Conservation (phyloP, 92 coral and sea anemone genomes). For the Isaurus tuberculatus region DNA sequence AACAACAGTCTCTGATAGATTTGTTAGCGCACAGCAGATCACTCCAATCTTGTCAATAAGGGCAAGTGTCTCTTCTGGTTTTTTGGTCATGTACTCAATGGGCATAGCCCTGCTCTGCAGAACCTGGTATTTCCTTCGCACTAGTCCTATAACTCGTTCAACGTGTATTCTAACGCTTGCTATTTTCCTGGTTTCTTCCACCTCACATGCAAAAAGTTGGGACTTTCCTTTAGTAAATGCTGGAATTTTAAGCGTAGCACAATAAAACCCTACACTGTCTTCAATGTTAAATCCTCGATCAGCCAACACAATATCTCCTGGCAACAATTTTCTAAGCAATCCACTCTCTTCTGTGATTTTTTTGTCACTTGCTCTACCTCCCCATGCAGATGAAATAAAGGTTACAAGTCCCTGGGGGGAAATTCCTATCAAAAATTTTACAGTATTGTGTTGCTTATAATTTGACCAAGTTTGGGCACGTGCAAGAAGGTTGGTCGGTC, state of each 20-base stretch:
- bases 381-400: constrained; percentile 51
- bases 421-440: too few species aligned
- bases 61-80: constrained; percentile 45
- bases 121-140: constrained; percentile 47
- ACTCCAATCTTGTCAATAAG: constrained; percentile 46
- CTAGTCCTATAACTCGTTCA: constrained; percentile 51
- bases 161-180: constrained; percentile 51
- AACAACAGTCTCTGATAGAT: constrained; percentile 43
- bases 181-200: constrained; percentile 55
- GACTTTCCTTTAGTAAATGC: constrained; percentile 53
- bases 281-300: constrained; percentile 58
- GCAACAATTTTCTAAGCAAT: constrained; percentile 39
- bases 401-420: constrained; percentile 46
- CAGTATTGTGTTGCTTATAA: too few species aligned
- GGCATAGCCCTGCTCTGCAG: constrained; percentile 60
- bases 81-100: constrained; percentile 15
- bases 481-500: constrained; percentile 35
- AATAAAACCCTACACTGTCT: constrained; percentile 57
- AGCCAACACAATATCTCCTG: constrained; percentile 56
- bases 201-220: constrained; percentile 53
- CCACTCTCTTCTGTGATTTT: constrained; percentile 45
- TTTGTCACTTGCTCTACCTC: constrained; percentile 57
- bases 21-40: constrained; percentile 53
- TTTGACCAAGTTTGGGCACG: constrained; percentile 15
- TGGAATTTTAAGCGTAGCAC: constrained; percentile 46